These are phyloP conservation scores for Tryphoninae sp. DNA, from an alignment of 2,888 invertebrate species.

Conservation along the genomic window DNA sequence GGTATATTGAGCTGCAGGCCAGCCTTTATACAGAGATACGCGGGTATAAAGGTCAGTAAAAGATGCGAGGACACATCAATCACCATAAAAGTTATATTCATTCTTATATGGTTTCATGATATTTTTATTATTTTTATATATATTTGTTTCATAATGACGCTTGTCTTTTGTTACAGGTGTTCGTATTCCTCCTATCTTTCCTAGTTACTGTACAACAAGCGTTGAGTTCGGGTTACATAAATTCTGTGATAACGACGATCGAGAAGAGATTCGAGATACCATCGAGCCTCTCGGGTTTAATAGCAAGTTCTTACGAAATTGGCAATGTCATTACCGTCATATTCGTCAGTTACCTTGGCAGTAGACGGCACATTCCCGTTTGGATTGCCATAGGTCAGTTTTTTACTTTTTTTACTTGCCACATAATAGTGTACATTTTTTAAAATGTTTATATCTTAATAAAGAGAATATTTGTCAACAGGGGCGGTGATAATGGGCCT, in stretches of 20 bases:
- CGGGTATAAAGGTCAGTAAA: conserved; percentile 90
- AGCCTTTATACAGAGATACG: conserved; percentile 91
- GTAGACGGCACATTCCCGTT: conserved; percentile 94
- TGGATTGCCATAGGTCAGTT: conserved; percentile 95
- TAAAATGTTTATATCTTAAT: background rate
- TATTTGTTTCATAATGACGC: background rate
- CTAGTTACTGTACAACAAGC: conserved; percentile 95
- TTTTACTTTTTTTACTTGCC: background rate
- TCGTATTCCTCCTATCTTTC: conserved; percentile 93
- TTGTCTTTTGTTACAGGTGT: conserved; percentile 84
- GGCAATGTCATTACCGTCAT: conserved; percentile 97
- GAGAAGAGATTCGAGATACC: conserved; percentile 97
- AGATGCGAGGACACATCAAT: background rate
- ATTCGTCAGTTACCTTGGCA: conserved; percentile 97
- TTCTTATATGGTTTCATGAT: background rate
- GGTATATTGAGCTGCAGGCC: conserved; percentile 94
- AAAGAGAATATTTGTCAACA: conserved; percentile 71
- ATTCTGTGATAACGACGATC: conserved; percentile 98
- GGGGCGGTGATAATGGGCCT: conserved; percentile 96
- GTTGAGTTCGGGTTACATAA: conserved; percentile 94
- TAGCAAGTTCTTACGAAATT: conserved; percentile 97
- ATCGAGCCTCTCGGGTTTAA: conserved; percentile 94
- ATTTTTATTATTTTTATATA: background rate
- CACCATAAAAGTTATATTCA: background rate
- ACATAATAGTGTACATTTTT: background rate